Conservation (phyloP, 2,113 vertebrate species). For the Campylomormyrus tamandua region DNA sequence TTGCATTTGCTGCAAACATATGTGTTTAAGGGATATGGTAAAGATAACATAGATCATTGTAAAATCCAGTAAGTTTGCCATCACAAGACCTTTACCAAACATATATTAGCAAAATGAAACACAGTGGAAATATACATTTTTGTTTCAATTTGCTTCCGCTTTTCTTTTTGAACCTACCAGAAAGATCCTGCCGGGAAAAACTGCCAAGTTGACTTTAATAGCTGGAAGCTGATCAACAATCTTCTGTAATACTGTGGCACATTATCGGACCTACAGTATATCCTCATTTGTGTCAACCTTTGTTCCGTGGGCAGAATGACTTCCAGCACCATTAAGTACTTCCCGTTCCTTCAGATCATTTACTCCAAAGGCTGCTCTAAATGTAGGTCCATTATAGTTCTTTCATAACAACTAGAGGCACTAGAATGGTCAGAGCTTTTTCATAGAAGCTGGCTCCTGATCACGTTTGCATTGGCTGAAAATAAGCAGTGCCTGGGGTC, state of each 20-base stretch:
- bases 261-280: background rate
- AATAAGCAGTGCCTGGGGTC: background rate
- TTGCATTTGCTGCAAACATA: background rate
- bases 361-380: background rate
- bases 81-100: background rate
- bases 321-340: background rate
- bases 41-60: background rate
- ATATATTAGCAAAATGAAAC: background rate
- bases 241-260: background rate
- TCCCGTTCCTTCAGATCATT: background rate
- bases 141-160: background rate
- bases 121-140: background rate
- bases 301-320: background rate
- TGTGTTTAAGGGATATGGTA: background rate
- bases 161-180: background rate
- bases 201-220: background rate
- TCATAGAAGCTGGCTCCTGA: background rate
- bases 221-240: background rate
- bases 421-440: background rate
- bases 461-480: constrained; percentile 32
- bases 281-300: background rate
- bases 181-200: background rate
- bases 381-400: background rate
- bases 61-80: background rate
- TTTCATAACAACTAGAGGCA: background rate